These are phyloP conservation scores for Anagyrus pseudococci DNA, from an alignment of 2,888 invertebrate species.

Conservation along the genomic window DNA sequence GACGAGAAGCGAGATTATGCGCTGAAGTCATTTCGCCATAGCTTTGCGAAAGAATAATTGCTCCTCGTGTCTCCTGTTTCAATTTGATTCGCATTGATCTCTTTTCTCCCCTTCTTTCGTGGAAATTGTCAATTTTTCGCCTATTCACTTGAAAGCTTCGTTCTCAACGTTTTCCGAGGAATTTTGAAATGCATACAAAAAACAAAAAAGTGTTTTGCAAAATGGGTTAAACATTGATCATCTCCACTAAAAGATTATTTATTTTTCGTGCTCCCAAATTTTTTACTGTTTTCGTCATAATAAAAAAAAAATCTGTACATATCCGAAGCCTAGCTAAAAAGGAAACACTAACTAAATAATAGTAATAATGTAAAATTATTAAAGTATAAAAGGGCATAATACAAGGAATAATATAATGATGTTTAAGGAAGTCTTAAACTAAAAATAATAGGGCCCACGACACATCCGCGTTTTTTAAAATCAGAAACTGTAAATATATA, in stretches of 20 bases:
- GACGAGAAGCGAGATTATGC: slow-evolving; percentile 7
- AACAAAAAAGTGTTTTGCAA: too few species aligned
- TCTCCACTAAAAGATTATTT: not conserved
- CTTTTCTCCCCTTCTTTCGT: slow-evolving; percentile 10
- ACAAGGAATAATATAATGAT: slow-evolving; percentile 24
- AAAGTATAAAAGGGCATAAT: slow-evolving; percentile 27
- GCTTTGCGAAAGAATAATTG: slow-evolving; percentile 20
- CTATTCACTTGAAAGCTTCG: too few species aligned
- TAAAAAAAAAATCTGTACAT: slow-evolving; percentile 42
- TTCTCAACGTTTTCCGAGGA: too few species aligned
- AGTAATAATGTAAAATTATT: slow-evolving; percentile 25
- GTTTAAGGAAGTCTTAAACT: slow-evolving; percentile 26
- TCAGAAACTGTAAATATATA: slow-evolving; percentile 39
- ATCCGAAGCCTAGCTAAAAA: slow-evolving; percentile 36
- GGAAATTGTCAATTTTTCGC: too few species aligned
- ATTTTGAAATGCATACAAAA: too few species aligned
- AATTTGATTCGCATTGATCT: slow-evolving; percentile 27
- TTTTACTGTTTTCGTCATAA: slow-evolving; percentile 32
- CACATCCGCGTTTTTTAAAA: slow-evolving; percentile 40
- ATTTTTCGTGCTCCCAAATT: slow-evolving; percentile 36
- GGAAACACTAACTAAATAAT: slow-evolving; percentile 11
- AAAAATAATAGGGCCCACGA: slow-evolving; percentile 38
- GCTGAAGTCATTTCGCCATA: slow-evolving; percentile 27
- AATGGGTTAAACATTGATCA: too few species aligned
- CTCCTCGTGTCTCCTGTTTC: not conserved